Evolutionary conservation across 2,113 vertebrate genomes (phyloP).

Genomic region (Corythaixoides concolor): DNA sequence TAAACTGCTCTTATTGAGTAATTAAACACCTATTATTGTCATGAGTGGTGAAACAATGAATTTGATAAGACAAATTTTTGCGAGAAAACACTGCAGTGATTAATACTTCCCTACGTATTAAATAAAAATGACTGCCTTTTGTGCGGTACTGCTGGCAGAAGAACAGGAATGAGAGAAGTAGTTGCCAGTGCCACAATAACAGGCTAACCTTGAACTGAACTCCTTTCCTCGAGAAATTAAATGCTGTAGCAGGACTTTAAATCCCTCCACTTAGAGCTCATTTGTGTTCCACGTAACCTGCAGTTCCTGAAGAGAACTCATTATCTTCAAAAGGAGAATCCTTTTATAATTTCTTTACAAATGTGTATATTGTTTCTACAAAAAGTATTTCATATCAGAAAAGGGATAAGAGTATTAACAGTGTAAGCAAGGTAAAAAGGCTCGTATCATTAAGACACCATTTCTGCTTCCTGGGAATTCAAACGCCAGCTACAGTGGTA

Average conservation of each 20-base stretch:
- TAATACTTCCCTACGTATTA: conserved; percentile 87
- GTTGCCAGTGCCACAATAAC: conserved; percentile 85
- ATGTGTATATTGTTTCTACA: conserved; percentile 82
- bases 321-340: conserved; percentile 85
- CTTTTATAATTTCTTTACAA: conserved; percentile 84
- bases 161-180: conserved; percentile 78
- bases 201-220: conserved; percentile 89
- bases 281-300: conserved; percentile 83
- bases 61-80: conserved; percentile 92
- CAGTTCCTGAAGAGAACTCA: conserved; percentile 85
- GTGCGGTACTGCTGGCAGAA: conserved; percentile 77
- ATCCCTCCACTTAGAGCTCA: conserved; percentile 89
- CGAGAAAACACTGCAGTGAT: conserved; percentile 87
- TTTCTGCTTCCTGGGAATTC: conserved; percentile 73
- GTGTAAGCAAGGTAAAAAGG: conserved; percentile 74
- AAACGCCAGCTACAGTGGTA: conserved; percentile 57
- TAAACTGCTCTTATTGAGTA: conserved; percentile 98
- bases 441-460: conserved; percentile 66
- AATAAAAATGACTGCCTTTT: conserved; percentile 88
- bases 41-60: conserved; percentile 93
- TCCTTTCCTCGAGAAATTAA: conserved; percentile 88
- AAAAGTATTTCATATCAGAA: conserved; percentile 79
- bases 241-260: conserved; percentile 86
- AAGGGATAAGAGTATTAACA: conserved; percentile 79
- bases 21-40: conserved; percentile 99